These are phyloP conservation scores for Apostichopus japonicus DNA, from an alignment of 35 echinoderm and acorn worm genomes.

Conservation along the genomic window DNA sequence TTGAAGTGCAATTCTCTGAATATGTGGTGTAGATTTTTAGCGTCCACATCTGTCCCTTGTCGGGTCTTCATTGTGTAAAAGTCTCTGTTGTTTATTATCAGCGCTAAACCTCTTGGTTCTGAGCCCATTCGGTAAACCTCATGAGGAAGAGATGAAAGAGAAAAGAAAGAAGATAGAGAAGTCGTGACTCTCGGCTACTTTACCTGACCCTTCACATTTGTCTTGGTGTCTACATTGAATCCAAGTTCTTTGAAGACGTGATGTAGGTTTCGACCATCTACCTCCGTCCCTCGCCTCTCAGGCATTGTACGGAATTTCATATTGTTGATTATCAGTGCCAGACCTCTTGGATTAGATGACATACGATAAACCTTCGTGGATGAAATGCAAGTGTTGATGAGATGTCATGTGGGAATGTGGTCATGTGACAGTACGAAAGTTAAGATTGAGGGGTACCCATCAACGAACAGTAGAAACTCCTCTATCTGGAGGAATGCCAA, in stretches of 20 bases:
- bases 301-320: constrained; percentile 53
- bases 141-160: constrained; percentile 21
- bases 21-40: constrained; percentile 75
- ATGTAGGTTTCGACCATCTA: constrained; percentile 44
- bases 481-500: too few relatives aligned
- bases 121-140: constrained; percentile 91
- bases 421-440: neutral
- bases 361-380: constrained; percentile 54
- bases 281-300: constrained; percentile 49
- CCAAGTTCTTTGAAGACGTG: constrained; percentile 51
- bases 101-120: constrained; percentile 81
- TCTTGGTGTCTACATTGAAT: constrained; percentile 49
- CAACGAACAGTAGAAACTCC: too few relatives aligned
- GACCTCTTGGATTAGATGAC: constrained; percentile 48
- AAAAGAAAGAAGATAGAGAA: neutral
- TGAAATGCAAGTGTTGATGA: constrained; percentile 34
- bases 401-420: neutral
- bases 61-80: constrained; percentile 88
- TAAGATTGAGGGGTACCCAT: too few relatives aligned
- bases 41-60: constrained; percentile 82
- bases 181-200: neutral
- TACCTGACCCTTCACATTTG: constrained; percentile 46
- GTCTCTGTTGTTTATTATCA: constrained; percentile 93
- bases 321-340: constrained; percentile 63
- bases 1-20: constrained; percentile 86